Conservation (phyloP, 2,888 invertebrate species). For the Oscheius sp. region DNA sequence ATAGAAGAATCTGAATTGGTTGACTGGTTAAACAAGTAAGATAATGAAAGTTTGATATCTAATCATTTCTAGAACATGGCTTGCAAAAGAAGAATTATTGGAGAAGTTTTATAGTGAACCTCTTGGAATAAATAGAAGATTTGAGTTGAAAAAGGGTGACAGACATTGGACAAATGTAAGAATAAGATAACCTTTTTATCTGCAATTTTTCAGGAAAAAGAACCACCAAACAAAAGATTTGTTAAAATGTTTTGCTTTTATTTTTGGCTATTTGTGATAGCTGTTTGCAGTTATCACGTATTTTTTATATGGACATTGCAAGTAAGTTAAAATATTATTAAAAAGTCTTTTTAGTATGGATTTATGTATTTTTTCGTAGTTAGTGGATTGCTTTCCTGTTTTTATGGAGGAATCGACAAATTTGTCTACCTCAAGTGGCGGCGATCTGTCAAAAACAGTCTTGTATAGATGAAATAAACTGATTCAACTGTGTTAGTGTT, state of each 20-base stretch:
- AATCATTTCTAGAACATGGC: constrained; percentile 50
- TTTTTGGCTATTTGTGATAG: constrained; percentile 61
- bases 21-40: constrained; percentile 58
- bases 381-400: constrained; percentile 52
- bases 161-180: constrained; percentile 56
- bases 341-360: constrained; percentile 51
- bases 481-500: neutral
- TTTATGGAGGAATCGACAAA: constrained; percentile 66
- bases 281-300: constrained; percentile 61
- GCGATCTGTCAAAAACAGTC: constrained; percentile 16
- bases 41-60: neutral
- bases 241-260: constrained; percentile 56
- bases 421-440: constrained; percentile 52
- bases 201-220: constrained; percentile 40
- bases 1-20: constrained; percentile 45
- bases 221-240: constrained; percentile 44
- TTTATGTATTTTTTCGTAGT: constrained; percentile 58
- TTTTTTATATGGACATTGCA: constrained; percentile 60
- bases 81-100: constrained; percentile 57
- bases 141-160: constrained; percentile 53
- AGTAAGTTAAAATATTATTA: constrained; percentile 30
- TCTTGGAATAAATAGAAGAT: constrained; percentile 48
- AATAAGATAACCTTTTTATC: neutral
- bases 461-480: constrained; percentile 5
- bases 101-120: constrained; percentile 60